Evolutionary conservation across 2,113 vertebrate genomes (phyloP).

Genomic region (Leptosomus discolor): DNA sequence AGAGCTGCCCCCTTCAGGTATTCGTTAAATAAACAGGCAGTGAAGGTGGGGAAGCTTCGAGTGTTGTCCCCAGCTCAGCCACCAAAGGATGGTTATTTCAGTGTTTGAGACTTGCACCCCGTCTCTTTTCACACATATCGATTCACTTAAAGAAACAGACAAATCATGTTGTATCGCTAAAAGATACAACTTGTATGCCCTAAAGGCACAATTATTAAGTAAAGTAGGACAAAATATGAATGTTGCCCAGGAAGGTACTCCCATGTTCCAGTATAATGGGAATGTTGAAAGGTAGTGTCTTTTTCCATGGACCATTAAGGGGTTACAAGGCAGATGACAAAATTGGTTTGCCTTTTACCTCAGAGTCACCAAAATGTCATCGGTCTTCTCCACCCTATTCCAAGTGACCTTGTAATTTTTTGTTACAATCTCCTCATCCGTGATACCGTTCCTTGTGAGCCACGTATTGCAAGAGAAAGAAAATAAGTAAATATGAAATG

Average conservation of each 20-base stretch:
- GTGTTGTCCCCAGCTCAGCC: background rate
- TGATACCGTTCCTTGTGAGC: background rate
- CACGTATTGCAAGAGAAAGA: background rate
- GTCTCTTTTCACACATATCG: background rate
- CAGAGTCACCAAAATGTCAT: background rate
- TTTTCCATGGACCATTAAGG: background rate
- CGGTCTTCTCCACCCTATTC: background rate
- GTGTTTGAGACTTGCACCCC: background rate
- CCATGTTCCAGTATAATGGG: background rate
- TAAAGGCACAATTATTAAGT: background rate
- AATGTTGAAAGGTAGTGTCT: background rate
- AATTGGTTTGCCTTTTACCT: constrained; percentile 7
- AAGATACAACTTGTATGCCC: background rate
- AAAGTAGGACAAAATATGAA: background rate
- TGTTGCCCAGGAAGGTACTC: background rate
- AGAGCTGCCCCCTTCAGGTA: background rate
- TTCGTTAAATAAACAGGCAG: background rate
- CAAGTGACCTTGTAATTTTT: background rate
- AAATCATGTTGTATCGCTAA: background rate
- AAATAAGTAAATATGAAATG: constrained; percentile 8
- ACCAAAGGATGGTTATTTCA: background rate
- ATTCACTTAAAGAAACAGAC: background rate
- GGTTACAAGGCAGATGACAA: background rate
- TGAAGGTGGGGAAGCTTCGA: background rate
- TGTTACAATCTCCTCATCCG: background rate